Conservation (phyloP, 37 sponge, comb jelly and placozoan genomes). For the Haliclona indistincta region DNA sequence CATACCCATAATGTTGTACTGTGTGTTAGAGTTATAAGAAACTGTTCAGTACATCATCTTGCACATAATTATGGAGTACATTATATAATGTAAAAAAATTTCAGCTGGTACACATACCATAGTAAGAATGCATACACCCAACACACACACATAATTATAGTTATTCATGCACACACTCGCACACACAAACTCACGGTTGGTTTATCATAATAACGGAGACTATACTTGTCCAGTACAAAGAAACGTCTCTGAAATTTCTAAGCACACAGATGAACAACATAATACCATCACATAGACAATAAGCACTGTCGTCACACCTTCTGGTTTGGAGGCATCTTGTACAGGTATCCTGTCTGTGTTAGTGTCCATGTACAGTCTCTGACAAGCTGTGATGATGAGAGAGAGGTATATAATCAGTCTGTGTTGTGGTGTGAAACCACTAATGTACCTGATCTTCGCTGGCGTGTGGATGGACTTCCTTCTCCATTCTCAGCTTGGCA, state of each 20-base stretch:
- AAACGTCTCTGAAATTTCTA: slow-evolving; percentile 77
- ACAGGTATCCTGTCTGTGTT: slow-evolving; percentile 36
- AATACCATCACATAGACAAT: background rate
- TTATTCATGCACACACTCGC: no score
- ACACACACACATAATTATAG: no score
- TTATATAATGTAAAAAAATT: background rate
- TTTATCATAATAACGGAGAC: slow-evolving; percentile 52
- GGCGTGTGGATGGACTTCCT: slow-evolving; percentile 22
- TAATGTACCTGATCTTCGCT: slow-evolving; percentile 26
- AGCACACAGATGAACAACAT: background rate
- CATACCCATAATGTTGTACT: background rate
- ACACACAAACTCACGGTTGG: slow-evolving; percentile 47
- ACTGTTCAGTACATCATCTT: background rate
- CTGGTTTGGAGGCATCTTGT: slow-evolving; percentile 49
- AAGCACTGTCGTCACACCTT: slow-evolving; percentile 1
- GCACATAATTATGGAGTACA: no score
- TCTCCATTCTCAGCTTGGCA: slow-evolving; percentile 50
- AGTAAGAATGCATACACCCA: no score
- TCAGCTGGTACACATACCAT: no score
- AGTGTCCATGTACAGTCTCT: slow-evolving; percentile 29
- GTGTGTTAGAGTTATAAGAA: background rate
- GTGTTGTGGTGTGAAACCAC: background rate
- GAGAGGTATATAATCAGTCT: background rate
- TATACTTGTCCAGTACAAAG: slow-evolving; percentile 68
- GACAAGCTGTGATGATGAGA: slow-evolving; percentile 6